Evolutionary conservation across 2,113 vertebrate species (phyloP).

Genomic region (Bagarius yarrelli): DNA sequence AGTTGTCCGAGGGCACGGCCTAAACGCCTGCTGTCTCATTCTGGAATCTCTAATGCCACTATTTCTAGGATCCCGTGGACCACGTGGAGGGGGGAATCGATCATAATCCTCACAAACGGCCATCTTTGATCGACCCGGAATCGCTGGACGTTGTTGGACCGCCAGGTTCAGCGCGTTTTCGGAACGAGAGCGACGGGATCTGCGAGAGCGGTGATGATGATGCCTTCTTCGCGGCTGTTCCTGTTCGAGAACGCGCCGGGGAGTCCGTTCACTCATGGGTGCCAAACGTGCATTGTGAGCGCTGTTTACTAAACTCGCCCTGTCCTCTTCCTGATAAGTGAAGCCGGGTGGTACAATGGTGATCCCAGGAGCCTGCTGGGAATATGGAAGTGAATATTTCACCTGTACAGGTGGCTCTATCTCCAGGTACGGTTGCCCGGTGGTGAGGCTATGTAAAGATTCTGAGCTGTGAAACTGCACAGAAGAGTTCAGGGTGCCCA

Average conservation of each 20-base stretch:
- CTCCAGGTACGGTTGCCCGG: slow-evolving; percentile 85
- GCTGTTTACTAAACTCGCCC: slow-evolving; percentile 72
- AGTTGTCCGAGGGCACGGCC: slow-evolving; percentile 90
- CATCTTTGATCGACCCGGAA: slow-evolving; percentile 80
- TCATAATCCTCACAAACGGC: slow-evolving; percentile 88
- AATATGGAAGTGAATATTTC: slow-evolving; percentile 76
- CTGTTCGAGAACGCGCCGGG: slow-evolving; percentile 62
- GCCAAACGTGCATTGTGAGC: slow-evolving; percentile 75
- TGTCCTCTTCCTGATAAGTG: slow-evolving; percentile 82
- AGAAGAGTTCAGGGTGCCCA: slow-evolving; percentile 89
- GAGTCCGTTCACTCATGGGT: slow-evolving; percentile 85
- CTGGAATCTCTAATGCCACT: slow-evolving; percentile 65
- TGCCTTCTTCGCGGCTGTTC: slow-evolving; percentile 77
- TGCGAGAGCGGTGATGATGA: slow-evolving; percentile 75
- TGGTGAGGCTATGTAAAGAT: slow-evolving; percentile 87
- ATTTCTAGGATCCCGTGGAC: slow-evolving; percentile 73
- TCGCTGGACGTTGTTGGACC: slow-evolving; percentile 76
- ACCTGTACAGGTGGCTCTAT: slow-evolving; percentile 77
- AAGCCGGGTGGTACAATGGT: slow-evolving; percentile 84
- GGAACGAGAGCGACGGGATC: slow-evolving; percentile 88
- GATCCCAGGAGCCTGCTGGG: slow-evolving; percentile 70
- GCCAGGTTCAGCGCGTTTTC: slow-evolving; percentile 94
- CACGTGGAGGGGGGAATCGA: slow-evolving; percentile 81
- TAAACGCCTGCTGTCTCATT: slow-evolving; percentile 78
- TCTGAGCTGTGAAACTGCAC: slow-evolving; percentile 89